Percentiles rank a stretch among this genome's conserved stretches.
phyloP scores from a whole-genome alignment of 2,797 vertebrate genomes.

The Rhinichthys osculus region DNA sequence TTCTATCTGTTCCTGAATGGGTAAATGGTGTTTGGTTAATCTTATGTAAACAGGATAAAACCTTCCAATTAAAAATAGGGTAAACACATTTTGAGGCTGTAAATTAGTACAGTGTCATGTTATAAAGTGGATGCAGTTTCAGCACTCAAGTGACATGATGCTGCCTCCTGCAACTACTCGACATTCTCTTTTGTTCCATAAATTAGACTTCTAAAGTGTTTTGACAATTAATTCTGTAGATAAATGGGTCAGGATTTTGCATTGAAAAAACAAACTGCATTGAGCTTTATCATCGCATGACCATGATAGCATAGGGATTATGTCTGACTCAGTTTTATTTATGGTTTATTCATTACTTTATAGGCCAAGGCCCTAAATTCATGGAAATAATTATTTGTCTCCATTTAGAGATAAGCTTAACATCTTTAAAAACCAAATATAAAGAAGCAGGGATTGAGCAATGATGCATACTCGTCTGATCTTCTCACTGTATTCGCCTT shows the following conservation, averaged over 20 bases:
- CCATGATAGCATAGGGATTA: neutral
- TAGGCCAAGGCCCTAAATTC: neutral
- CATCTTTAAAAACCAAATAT: neutral
- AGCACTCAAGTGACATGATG: neutral
- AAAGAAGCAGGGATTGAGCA: neutral
- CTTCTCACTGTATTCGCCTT: constrained; percentile 27
- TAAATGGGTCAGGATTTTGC: constrained; percentile 8
- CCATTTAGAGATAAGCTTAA: neutral
- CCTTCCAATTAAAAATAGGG: neutral
- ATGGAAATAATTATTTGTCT: constrained; percentile 8
- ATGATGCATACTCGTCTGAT: neutral
- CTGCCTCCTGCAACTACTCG: neutral
- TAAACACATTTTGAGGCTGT: neutral
- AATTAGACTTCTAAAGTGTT: constrained; percentile 12
- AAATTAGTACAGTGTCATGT: neutral
- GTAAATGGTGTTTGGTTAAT: neutral
- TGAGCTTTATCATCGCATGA: neutral
- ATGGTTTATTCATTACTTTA: constrained; percentile 6
- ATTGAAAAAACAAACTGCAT: neutral
- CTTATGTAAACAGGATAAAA: neutral
- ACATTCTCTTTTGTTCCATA: constrained; percentile 4
- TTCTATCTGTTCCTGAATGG: neutral
- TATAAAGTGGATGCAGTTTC: neutral
- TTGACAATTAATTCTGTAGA: neutral
- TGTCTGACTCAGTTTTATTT: constrained; percentile 19